Evolutionary conservation across 2,113 vertebrate species (phyloP), one percentile per base, ranked within the genome.

Genomic region (Salminus brasiliensis): DNA sequence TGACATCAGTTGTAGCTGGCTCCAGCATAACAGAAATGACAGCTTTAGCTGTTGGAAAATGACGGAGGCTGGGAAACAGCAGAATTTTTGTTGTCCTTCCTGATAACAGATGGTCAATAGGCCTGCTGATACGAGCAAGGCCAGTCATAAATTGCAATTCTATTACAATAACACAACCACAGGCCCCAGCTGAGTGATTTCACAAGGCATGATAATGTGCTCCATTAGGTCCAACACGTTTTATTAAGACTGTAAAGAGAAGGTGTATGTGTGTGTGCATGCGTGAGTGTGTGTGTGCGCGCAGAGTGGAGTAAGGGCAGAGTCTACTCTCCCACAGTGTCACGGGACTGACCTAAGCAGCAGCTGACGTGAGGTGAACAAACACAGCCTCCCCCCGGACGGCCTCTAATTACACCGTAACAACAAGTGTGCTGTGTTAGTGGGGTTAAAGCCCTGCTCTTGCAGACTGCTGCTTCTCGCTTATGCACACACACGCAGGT

Each of bases 351-450:
- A 75, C 69, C 74, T 55, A 41, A 80, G 71, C 66, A 60, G 34
- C 43, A 59, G 71, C 75, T 76, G 82, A 87, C 84, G 81, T 55
- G 15, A 80, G 76, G 53, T 59, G 78, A 65, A 79, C 70, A 78
- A 84, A 81, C 65, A 73, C 72, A 16, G 12, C 25, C 49, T 73
- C 74, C 41, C 78, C 25, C 12, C 63, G 53, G 65, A 47, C 70
- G 59, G 70, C 74, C 60, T 25, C 76, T 77, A 55, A 81, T 62
- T 80, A 69, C 59, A 27, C 49, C 72, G 72, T 43, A 32, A 83
- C 59, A 83, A 72, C 36, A 76, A 74, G 52, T 65, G 67, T 12
- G 5, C 69, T 52, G 25, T 10, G 23, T 39, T 53, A 73, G 60
- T 1, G 21, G 47, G 13, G 66, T 76, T 52, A 68, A 76, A 55